A percentile compares a stretch with the other conserved stretches of the same genome.
These are phyloP conservation scores for Aphidius ervi DNA, from an alignment of 1,140 invertebrate species.

Conservation along the genomic window DNA sequence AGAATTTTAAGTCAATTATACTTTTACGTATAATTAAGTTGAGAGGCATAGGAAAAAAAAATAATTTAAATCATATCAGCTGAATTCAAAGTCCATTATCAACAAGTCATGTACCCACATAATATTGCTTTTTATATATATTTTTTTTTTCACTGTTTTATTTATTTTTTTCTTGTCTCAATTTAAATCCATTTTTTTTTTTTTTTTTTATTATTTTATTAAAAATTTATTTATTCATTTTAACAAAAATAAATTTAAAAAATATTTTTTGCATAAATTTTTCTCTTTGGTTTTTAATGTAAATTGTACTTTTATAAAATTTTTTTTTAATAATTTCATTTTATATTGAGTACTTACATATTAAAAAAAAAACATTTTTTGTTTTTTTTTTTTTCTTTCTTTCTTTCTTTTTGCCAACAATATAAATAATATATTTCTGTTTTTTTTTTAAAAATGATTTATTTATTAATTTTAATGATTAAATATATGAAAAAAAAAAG, in stretches of 20 bases:
- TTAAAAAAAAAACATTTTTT: too few species aligned
- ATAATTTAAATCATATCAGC: constrained; percentile 1
- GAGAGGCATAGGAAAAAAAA: neutral
- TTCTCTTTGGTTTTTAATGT: too few species aligned
- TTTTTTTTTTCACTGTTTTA: constrained; percentile 7
- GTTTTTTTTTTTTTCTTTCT: too few species aligned
- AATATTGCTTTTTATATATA: constrained; percentile 4
- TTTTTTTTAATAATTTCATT: too few species aligned
- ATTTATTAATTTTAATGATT: neutral
- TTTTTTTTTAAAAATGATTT: neutral
- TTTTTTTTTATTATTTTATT: neutral
- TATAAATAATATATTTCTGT: too few species aligned
- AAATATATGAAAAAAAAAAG: constrained; percentile 8
- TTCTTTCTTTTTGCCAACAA: too few species aligned
- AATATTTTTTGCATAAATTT: too few species aligned
- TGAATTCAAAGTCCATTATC: constrained; percentile 21
- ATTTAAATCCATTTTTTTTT: neutral
- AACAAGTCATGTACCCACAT: neutral
- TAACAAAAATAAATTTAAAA: neutral
- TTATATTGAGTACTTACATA: too few species aligned
- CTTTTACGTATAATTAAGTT: neutral
- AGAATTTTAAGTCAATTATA: too few species aligned
- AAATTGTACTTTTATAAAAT: too few species aligned
- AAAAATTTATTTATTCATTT: too few species aligned
- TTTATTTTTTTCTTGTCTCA: neutral